Conservation (phyloP, 1,140 invertebrate genomes). For the Zaprionus lachaisei region DNA sequence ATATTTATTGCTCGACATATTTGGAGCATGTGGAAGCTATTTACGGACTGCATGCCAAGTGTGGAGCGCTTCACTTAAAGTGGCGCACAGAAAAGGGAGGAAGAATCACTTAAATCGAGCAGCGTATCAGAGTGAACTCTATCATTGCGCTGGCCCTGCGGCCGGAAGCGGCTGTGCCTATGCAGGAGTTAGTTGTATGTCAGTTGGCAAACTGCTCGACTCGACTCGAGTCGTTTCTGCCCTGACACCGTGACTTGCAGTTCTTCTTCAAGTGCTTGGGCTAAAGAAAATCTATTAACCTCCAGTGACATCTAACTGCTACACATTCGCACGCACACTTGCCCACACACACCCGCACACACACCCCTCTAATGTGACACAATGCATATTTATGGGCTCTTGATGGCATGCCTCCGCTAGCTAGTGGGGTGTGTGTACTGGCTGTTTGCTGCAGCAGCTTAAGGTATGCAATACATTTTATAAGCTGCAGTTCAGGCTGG, state of each 20-base stretch:
- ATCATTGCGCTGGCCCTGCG: constrained; percentile 34
- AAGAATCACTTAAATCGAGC: constrained; percentile 29
- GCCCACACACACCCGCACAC: constrained; percentile 4
- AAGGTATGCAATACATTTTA: constrained; percentile 51
- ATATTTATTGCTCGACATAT: neutral
- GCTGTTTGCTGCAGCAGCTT: constrained; percentile 20
- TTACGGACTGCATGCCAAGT: neutral
- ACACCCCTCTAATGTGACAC: constrained; percentile 64
- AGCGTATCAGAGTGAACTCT: constrained; percentile 35
- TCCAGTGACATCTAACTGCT: constrained; percentile 69
- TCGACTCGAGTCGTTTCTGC: constrained; percentile 17
- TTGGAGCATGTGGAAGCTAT: neutral
- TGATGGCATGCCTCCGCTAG: constrained; percentile 11
- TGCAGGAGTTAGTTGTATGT: neutral
- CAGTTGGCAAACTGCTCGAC: constrained; percentile 10
- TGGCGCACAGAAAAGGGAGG: neutral
- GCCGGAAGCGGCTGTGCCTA: constrained; percentile 28
- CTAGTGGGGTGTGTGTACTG: constrained; percentile 2
- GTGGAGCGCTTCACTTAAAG: constrained; percentile 3
- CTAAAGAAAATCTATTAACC: constrained; percentile 83
- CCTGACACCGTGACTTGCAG: constrained; percentile 69
- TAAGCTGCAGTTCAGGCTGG: constrained; percentile 6
- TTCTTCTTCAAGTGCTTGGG: constrained; percentile 47
- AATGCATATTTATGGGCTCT: constrained; percentile 80
- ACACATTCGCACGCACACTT: constrained; percentile 17